A percentile compares a stretch with the other conserved stretches of the same genome.
phyloP scores from a whole-genome alignment of 1,140 invertebrate species.

The Cecropterus lyciades region DNA sequence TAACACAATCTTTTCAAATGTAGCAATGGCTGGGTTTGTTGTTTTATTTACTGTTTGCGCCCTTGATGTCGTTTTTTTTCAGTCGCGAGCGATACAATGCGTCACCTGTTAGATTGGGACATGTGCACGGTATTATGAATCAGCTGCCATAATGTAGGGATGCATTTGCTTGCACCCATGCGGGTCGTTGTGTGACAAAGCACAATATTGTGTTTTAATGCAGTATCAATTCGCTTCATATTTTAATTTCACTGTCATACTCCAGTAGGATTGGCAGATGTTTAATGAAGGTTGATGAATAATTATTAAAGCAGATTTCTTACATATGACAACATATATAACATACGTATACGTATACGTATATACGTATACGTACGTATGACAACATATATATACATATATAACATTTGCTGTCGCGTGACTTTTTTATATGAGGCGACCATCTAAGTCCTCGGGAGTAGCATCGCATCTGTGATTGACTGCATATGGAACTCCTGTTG shows the following conservation, averaged over 20 bases:
- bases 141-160: constrained; percentile 44
- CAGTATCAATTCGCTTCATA: neutral
- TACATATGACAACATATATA: no score
- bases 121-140: constrained; percentile 63
- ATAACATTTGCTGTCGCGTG: no score
- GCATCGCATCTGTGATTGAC: no score
- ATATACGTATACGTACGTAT: no score
- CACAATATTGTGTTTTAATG: neutral
- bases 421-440: no score
- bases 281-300: no score
- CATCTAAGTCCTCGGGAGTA: no score
- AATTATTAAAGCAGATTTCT: no score
- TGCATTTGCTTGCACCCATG: constrained; percentile 4
- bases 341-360: no score
- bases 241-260: neutral
- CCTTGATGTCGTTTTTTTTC: neutral
- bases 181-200: neutral
- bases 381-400: no score
- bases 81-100: constrained; percentile 42
- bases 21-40: neutral
- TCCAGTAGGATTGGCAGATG: no score
- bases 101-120: constrained; percentile 65
- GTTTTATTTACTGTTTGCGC: neutral
- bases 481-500: no score
- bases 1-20: constrained; percentile 6